Base-by-base conservation (phyloP, 2,888 invertebrate species). In the Apantesis nais region DNA sequence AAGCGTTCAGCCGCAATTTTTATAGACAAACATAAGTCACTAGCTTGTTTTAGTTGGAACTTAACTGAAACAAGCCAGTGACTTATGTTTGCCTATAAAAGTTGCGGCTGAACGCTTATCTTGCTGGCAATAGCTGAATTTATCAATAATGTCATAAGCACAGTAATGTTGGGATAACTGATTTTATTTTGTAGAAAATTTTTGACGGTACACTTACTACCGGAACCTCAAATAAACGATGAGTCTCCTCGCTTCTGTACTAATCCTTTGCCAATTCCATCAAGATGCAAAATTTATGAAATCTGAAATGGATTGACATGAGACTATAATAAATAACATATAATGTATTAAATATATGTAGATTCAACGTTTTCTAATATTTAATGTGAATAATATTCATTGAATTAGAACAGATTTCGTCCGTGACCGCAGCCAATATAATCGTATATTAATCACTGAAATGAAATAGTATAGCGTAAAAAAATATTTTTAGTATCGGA, bases 351-450 rank as follows among this genome's bases (percentile, higher is more conserved):
- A 16, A 52, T 52, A 25, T 25, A 12, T 39, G 12, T 11, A 39
- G 11, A 39, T 39, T 12, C 39, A 39, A 39, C 1, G 12, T 39
- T 39, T 39, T 39, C 11, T 11, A 39, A 39, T 39, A 0, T 39
- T 48, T n/a, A 48, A 48, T 48, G 25, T 25, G 14, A 55, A 55
- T 25, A 14, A 25, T 55, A 55, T 55, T 55, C 14, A 25, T 55
- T 52, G 52, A 52, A 52, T 52, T n/a, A 52, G 52, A 70, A 66
- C 9, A 55, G 62, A 69, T 67, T 70, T 19, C 34, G 44, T 67
- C 61, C 62, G 63, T 62, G 66, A 62, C 66, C 55, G 19, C 31
- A 25, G 34, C 62, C 41, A 55, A n/a, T 68, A 14, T 68, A 41
- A 58, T 31, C 48, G 37, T 39, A 44, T 58, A 65, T 58, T 65